A percentile compares a stretch with the other conserved stretches of the same genome.
Conservation (phyloP, 1,140 invertebrate species). For the Scaptomyza montana region DNA sequence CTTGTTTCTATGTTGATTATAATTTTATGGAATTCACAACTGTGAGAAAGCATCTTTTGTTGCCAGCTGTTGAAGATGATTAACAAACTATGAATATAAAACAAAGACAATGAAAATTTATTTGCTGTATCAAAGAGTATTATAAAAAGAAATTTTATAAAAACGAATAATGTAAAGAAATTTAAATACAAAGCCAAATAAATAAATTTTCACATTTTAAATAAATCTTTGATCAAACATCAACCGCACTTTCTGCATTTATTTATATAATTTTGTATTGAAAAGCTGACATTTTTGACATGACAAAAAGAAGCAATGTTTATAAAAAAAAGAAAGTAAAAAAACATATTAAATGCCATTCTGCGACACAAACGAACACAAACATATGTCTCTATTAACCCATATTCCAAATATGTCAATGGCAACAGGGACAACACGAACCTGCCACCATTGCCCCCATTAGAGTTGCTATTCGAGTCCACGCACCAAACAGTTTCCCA, state of each 20-base stretch:
- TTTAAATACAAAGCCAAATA: not conserved
- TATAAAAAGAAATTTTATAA: no score
- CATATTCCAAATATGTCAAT: conserved; percentile 30
- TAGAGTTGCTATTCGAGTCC: conserved; percentile 6
- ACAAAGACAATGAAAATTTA: not conserved
- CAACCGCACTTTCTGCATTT: not conserved
- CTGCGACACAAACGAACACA: conserved; percentile 19
- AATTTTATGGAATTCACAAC: not conserved
- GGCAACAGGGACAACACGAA: conserved; percentile 36
- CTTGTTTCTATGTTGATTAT: conserved; percentile 13
- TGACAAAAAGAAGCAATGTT: conserved; percentile 1
- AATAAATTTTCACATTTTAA: conserved; percentile 3
- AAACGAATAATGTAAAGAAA: no score
- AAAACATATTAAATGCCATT: conserved; percentile 8
- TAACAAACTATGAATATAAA: not conserved
- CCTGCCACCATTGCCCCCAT: conserved; percentile 15
- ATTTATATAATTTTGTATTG: conserved; percentile 3
- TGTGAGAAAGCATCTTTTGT: conserved; percentile 10
- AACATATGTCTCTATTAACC: conserved; percentile 12
- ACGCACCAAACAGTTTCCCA: conserved; percentile 11
- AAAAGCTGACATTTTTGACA: not conserved
- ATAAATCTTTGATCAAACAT: conserved; percentile 4
- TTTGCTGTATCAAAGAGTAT: no score
- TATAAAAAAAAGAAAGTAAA: conserved; percentile 31
- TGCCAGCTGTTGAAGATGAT: not conserved